phyloP scores from a whole-genome alignment of 2,888 invertebrate genomes.

The Acanthosoma haemorrhoidale region DNA sequence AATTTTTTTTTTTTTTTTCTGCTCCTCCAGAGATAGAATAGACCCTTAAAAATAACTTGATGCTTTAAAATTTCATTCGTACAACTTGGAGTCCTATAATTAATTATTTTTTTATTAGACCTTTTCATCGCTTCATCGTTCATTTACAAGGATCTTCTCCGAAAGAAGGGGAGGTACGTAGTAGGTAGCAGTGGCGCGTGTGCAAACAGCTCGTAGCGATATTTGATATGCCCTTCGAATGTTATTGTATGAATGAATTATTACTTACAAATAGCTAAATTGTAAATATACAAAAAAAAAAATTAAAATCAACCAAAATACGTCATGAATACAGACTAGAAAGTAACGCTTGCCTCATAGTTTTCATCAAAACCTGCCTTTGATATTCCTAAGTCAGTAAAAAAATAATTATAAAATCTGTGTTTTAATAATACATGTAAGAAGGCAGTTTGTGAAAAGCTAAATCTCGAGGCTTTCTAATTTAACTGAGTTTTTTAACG shows the following conservation, averaged over 20 bases:
- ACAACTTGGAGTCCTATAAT: not conserved
- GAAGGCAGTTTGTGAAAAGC: conserved; percentile 28
- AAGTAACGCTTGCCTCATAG: not conserved
- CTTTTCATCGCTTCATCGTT: not conserved
- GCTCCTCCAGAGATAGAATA: conserved; percentile 22
- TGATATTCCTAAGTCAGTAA: conserved; percentile 16
- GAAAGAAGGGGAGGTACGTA: not conserved
- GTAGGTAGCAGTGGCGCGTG: conserved; percentile 26
- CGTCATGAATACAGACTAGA: not conserved
- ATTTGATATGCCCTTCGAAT: not conserved
- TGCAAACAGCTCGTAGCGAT: not conserved
- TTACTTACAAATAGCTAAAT: not conserved
- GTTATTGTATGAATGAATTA: too few species aligned
- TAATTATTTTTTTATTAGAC: not conserved
- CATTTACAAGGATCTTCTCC: conserved; percentile 15
- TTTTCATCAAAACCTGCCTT: conserved; percentile 24
- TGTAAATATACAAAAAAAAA: not conserved
- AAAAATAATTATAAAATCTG: conserved; percentile 27
- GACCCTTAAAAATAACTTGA: not conserved
- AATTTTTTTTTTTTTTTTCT: not conserved
- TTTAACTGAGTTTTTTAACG: not conserved
- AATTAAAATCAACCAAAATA: not conserved
- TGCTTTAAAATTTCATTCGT: not conserved
- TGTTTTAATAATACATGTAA: conserved; percentile 14
- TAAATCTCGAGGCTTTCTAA: conserved; percentile 13